Conservation (phyloP, 2,888 invertebrate genomes). For the Chrysodeixis includens region DNA sequence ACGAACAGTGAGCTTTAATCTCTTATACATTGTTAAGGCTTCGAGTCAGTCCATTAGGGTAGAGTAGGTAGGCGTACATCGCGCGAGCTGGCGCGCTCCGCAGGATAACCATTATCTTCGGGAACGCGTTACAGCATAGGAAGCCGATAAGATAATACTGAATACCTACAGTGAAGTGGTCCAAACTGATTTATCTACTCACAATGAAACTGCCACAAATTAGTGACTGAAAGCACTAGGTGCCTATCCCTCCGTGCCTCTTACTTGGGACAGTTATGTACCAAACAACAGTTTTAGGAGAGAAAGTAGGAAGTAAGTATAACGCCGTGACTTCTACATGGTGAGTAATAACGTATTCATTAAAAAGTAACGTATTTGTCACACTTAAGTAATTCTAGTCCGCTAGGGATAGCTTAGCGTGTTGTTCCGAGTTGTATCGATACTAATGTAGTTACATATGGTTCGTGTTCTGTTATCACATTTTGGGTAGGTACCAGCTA, state of each 20-base stretch:
- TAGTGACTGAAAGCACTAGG: slow-evolving; percentile 63
- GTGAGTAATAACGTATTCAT: slow-evolving; percentile 67
- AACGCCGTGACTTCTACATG: slow-evolving; percentile 64
- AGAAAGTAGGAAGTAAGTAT: slow-evolving; percentile 79
- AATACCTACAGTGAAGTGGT: slow-evolving; percentile 49
- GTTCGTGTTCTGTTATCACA: slow-evolving; percentile 48
- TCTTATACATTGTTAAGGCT: slow-evolving; percentile 71
- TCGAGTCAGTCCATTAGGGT: slow-evolving; percentile 70
- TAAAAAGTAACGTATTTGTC: slow-evolving; percentile 41
- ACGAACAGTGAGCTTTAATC: slow-evolving; percentile 73
- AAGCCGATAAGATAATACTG: slow-evolving; percentile 68
- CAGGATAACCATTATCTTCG: slow-evolving; percentile 58
- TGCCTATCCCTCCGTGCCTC: slow-evolving; percentile 63
- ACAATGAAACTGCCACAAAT: slow-evolving; percentile 74
- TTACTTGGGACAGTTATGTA: slow-evolving; percentile 60
- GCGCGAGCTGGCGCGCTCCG: slow-evolving; percentile 28
- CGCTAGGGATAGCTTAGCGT: slow-evolving; percentile 47
- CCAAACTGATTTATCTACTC: slow-evolving; percentile 45
- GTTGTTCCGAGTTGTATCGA: slow-evolving; percentile 34
- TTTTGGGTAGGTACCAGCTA: slow-evolving; percentile 51
- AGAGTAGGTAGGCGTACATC: slow-evolving; percentile 52
- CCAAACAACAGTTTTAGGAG: slow-evolving; percentile 68
- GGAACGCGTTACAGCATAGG: slow-evolving; percentile 64
- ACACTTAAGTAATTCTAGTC: slow-evolving; percentile 57
- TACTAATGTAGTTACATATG: slow-evolving; percentile 38